A percentile compares a stretch with the other conserved stretches of the same genome.
These are phyloP conservation scores for Horisme vitalbata DNA, from an alignment of 2,888 invertebrate species.

Conservation along the genomic window DNA sequence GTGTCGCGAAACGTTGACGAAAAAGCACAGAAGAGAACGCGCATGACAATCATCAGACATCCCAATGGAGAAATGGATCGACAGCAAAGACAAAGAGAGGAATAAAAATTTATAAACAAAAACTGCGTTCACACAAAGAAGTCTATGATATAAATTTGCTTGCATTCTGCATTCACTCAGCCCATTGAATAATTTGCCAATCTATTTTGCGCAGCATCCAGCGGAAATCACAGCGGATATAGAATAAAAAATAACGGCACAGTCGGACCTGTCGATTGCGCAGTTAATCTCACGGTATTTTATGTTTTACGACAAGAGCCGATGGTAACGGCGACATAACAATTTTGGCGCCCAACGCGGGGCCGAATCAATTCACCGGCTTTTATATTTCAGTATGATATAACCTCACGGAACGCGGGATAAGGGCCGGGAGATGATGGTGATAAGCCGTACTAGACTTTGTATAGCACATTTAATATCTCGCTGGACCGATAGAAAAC, in stretches of 20 bases:
- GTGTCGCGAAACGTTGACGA: too few species aligned
- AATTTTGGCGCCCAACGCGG: slow-evolving; percentile 36
- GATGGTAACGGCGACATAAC: slow-evolving; percentile 30
- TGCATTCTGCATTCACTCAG: slow-evolving; percentile 1
- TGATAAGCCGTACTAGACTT: too few species aligned
- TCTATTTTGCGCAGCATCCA: slow-evolving; percentile 18
- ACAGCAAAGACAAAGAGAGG: too few species aligned
- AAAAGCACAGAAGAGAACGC: too few species aligned
- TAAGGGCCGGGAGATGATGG: too few species aligned
- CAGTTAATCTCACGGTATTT: slow-evolving; percentile 32
- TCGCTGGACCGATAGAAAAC: too few species aligned
- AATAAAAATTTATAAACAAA: too few species aligned
- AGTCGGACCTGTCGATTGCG: slow-evolving; percentile 37
- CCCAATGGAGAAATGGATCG: too few species aligned
- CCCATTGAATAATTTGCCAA: slow-evolving; percentile 18
- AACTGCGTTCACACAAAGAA: too few species aligned
- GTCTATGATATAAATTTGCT: slow-evolving; percentile 10
- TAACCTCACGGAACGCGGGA: too few species aligned
- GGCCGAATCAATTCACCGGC: not conserved
- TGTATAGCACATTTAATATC: too few species aligned
- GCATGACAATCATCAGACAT: too few species aligned
- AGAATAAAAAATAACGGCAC: slow-evolving; percentile 39
- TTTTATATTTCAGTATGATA: not conserved
- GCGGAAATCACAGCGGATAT: slow-evolving; percentile 20
- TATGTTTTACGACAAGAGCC: slow-evolving; percentile 38